phyloP scores from a whole-genome alignment of 2,113 vertebrate genomes.

The Ochotona princeps region DNA sequence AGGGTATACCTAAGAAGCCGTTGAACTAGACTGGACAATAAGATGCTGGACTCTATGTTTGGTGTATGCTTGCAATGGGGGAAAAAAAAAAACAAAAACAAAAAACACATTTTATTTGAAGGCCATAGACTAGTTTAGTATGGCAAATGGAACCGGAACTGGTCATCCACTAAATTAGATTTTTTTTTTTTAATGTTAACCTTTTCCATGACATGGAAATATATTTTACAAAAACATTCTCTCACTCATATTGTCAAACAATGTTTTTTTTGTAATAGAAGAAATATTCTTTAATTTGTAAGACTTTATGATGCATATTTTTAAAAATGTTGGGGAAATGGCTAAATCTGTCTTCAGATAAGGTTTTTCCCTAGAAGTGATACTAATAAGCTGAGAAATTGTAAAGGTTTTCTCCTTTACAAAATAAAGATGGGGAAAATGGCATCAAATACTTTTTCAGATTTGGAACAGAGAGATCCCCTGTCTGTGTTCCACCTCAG shows the following conservation, averaged over 20 bases:
- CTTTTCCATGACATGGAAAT: not conserved
- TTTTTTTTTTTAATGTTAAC: slow-evolving; percentile 38
- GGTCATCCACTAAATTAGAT: not conserved
- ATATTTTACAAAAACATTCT: not conserved
- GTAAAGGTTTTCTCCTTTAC: not conserved
- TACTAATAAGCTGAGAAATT: not conserved
- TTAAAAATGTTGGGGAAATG: not conserved
- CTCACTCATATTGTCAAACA: not conserved
- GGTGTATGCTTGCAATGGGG: no score
- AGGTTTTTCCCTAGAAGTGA: not conserved
- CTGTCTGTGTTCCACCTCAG: not conserved
- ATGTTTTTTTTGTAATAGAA: not conserved
- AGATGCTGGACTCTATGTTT: no score
- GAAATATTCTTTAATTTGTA: not conserved
- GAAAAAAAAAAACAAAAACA: no score
- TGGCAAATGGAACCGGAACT: not conserved
- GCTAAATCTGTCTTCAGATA: not conserved
- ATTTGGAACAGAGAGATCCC: not conserved
- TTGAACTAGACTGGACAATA: no score
- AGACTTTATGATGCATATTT: not conserved
- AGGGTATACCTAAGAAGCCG: no score
- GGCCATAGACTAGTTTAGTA: not conserved
- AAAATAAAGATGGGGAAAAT: not conserved
- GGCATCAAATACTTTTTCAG: not conserved
- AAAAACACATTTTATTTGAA: not conserved